phyloP scores from a whole-genome alignment of 2,797 vertebrate genomes.

The Cichlasoma orientale region DNA sequence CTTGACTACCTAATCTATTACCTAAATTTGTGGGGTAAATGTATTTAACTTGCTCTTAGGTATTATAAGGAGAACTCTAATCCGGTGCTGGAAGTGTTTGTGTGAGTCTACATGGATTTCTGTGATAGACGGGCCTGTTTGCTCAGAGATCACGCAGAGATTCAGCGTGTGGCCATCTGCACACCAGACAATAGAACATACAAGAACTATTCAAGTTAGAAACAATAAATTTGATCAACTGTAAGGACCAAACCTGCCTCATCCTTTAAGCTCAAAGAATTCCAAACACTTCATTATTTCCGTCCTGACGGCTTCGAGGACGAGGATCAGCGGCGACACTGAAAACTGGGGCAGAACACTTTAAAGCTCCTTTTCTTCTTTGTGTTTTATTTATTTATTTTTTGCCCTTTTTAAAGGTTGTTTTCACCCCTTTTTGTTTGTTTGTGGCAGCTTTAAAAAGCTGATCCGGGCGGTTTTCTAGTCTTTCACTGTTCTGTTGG shows the following conservation, averaged over 20 bases:
- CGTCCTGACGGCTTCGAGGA: slow-evolving; percentile 2
- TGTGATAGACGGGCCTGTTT: slow-evolving; percentile 41
- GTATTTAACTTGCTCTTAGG: slow-evolving; percentile 2
- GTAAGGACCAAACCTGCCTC: slow-evolving; percentile 18
- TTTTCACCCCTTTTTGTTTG: not conserved
- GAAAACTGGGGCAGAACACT: not conserved
- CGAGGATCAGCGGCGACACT: not conserved
- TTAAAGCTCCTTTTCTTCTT: not conserved
- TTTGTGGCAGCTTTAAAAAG: no score
- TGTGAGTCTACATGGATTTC: slow-evolving; percentile 26
- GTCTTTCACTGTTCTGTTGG: not conserved
- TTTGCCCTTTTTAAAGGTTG: not conserved
- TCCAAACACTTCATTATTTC: slow-evolving; percentile 36
- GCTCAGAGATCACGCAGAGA: slow-evolving; percentile 26
- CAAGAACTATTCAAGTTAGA: slow-evolving; percentile 4
- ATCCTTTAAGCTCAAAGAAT: slow-evolving; percentile 4
- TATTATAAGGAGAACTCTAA: not conserved
- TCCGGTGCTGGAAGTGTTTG: slow-evolving; percentile 25
- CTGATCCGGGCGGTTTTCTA: not conserved
- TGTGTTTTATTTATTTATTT: not conserved
- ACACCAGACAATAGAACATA: slow-evolving; percentile 20
- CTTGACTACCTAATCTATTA: not conserved
- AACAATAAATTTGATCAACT: slow-evolving; percentile 47
- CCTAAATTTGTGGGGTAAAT: not conserved
- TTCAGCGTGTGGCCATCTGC: slow-evolving; percentile 44